Base-by-base conservation (phyloP, 2,797 vertebrate species). In the Manis javanica region DNA sequence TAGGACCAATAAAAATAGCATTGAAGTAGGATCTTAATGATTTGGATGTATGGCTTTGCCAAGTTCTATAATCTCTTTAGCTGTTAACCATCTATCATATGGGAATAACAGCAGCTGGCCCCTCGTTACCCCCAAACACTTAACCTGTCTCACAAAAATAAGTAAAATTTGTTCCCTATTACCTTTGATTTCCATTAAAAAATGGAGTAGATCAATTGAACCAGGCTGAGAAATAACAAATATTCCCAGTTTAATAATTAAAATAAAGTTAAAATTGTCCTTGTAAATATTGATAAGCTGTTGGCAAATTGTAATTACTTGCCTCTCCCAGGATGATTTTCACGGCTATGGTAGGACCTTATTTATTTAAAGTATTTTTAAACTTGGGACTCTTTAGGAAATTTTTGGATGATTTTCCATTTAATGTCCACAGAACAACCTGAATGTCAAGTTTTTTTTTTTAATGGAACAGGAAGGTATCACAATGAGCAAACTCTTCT, bases 281-380 rank as follows among this genome's bases (percentile, higher is more conserved):
- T 96, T 95, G 55, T 90, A 91, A 94, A 72, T 7, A n/a, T 31
- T 84, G 23, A 63, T 55, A 94, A 84, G 10, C 68, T 93, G 6
- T 90, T 84, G 55, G 46, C 42, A 90, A 75, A 72, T 39, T 93
- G 1, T 79, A 72, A 87, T 53, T 84, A 61, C 21, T 71, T 74
- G 29, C 26, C 42, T 78, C 74, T 78, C 26, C 10, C 14, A 53
- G 79, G 24, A 16, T 93, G 51, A 71, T 87, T 69, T 93, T 83
- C 59, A 59, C 69, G 55, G 63, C 31, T 88, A 26, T 53, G 46
- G 10, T 64, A 82, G 72, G 37, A 77, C 23, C 26, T 89, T 74
- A 90, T 55, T 90, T 90, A 86, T 64, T 74, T 77, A 61, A 66
- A 61, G n/a, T 85, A 66, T 57, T 81, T 87, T 95, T 94, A 90